These are phyloP conservation scores for Mesembrinibis cayennensis DNA, from an alignment of 2,113 vertebrate species.

Conservation along the genomic window DNA sequence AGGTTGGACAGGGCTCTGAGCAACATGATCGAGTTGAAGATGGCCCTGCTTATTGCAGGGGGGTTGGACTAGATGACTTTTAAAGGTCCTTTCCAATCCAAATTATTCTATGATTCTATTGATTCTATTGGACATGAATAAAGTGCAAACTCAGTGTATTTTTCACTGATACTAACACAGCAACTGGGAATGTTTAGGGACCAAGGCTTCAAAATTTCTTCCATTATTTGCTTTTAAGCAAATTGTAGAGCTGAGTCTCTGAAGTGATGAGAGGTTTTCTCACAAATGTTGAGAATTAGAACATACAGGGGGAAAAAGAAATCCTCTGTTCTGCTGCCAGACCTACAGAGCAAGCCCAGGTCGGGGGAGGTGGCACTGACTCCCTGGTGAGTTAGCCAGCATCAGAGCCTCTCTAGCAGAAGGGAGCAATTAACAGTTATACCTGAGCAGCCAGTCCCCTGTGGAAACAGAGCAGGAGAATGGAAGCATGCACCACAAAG, in stretches of 20 bases:
- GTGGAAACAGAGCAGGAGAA: background rate
- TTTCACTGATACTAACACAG: background rate
- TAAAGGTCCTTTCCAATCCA: background rate
- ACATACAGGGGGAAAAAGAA: fast-evolving
- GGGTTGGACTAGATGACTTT: background rate
- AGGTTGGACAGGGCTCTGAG: background rate
- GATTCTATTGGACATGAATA: background rate
- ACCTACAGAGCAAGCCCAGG: background rate
- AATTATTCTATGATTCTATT: background rate
- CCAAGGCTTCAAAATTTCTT: background rate
- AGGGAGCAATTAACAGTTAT: background rate
- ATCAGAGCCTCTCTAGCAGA: background rate
- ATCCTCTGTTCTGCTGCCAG: background rate
- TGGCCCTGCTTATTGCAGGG: background rate
- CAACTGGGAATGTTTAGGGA: background rate
- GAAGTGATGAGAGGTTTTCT: background rate
- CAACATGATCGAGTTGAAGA: background rate
- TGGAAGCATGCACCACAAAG: background rate
- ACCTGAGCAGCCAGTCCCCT: background rate
- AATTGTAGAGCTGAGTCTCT: background rate
- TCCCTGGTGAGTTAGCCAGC: background rate
- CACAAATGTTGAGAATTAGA: background rate
- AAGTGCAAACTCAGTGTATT: background rate
- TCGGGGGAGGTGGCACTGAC: background rate
- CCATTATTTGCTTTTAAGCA: background rate